Percentiles rank a stretch among this genome's conserved stretches.
phyloP scores from a whole-genome alignment of 2,797 vertebrate species.

The Brachyalestes nurse region DNA sequence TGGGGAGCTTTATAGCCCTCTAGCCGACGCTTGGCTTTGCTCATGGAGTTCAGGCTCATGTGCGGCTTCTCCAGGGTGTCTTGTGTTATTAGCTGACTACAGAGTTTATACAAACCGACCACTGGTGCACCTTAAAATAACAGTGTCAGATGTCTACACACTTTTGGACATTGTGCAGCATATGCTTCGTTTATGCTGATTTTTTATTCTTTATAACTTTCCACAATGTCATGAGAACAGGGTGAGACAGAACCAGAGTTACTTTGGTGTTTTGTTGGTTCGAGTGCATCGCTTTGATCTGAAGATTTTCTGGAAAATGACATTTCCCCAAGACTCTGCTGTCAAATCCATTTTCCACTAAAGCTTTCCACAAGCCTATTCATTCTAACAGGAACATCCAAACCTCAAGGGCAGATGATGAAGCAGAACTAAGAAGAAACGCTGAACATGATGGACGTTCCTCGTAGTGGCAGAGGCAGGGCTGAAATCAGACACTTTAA shows the following conservation, averaged over 20 bases:
- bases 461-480: background rate
- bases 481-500: no score
- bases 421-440: background rate
- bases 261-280: background rate
- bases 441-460: background rate
- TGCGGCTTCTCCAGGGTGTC: background rate
- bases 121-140: no score
- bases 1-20: no score
- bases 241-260: background rate
- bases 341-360: constrained; percentile 14
- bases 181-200: no score
- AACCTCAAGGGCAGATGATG: background rate
- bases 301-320: constrained; percentile 12
- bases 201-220: no score
- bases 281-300: background rate
- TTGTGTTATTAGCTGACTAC: background rate
- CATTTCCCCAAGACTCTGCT: background rate
- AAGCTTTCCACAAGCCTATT: background rate
- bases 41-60: background rate
- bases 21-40: background rate
- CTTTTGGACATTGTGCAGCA: no score
- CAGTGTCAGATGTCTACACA: no score
- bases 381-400: background rate
- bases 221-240: no score
- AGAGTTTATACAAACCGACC: no score